phyloP scores from a whole-genome alignment of 35 echinoderm and acorn worm species.

The Apostichopus japonicus region DNA sequence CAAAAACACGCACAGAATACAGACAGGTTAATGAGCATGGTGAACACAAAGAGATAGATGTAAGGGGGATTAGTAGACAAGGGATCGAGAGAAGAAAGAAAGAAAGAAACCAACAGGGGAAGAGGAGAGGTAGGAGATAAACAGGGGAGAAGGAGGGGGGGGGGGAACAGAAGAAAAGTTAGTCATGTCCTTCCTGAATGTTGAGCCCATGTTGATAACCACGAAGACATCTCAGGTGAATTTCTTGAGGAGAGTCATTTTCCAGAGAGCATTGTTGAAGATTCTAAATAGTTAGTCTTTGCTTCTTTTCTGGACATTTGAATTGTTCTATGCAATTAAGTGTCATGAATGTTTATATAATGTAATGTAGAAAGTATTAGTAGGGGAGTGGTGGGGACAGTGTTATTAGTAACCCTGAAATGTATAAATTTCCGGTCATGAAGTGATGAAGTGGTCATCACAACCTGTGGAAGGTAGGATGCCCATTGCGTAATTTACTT shows the following conservation, averaged over 20 bases:
- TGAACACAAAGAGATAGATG: too few relatives aligned
- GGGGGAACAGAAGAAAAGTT: too few relatives aligned
- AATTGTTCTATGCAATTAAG: neutral
- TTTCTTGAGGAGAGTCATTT: neutral
- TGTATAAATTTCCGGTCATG: neutral
- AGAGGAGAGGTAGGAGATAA: too few relatives aligned
- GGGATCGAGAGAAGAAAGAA: too few relatives aligned
- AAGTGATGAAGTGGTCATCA: slow-evolving; percentile 6
- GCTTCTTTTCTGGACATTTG: neutral
- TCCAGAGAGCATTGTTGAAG: neutral
- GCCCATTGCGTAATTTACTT: slow-evolving; percentile 39
- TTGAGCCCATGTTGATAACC: too few relatives aligned
- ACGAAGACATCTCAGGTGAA: neutral
- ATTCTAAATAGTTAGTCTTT: neutral
- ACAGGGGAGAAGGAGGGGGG: too few relatives aligned
- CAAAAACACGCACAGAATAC: too few relatives aligned
- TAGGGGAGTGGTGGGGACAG: neutral
- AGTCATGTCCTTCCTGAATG: too few relatives aligned
- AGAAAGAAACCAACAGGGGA: too few relatives aligned
- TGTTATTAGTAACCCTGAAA: neutral
- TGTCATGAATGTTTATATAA: neutral
- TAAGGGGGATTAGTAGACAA: too few relatives aligned
- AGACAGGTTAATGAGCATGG: too few relatives aligned
- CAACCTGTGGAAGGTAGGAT: slow-evolving; percentile 9
- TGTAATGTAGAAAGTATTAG: neutral